Conservation (phyloP, 2,797 vertebrate species). For the Hoplostethus mediterraneus region DNA sequence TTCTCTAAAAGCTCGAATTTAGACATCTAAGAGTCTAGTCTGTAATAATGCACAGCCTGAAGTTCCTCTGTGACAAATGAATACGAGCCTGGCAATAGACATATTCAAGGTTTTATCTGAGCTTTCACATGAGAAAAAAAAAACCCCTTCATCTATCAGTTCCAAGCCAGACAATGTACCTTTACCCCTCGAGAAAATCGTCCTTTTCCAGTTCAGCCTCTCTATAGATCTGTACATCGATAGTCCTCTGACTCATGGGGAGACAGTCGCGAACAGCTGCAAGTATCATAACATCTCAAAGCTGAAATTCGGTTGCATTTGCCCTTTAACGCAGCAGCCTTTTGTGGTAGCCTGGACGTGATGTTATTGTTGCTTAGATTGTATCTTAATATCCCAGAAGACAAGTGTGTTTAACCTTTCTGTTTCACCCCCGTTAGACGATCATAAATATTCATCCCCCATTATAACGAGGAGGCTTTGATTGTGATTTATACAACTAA, state of each 20-base stretch:
- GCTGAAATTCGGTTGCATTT: neutral
- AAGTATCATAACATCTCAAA: neutral
- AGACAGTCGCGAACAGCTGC: too few species aligned
- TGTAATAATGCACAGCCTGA: neutral
- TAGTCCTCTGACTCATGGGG: too few species aligned
- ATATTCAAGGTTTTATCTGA: too few species aligned
- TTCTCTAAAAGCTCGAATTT: neutral
- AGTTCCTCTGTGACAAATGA: neutral
- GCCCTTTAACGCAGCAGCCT: slow-evolving; percentile 16
- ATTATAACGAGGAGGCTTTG: slow-evolving; percentile 43
- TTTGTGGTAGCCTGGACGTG: slow-evolving; percentile 5
- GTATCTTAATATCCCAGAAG: slow-evolving; percentile 41
- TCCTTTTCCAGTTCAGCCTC: neutral
- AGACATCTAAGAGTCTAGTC: neutral
- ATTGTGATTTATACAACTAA: slow-evolving; percentile 55
- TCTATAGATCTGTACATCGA: too few species aligned
- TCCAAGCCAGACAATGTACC: neutral
- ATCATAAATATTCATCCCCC: slow-evolving; percentile 55
- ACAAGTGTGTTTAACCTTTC: slow-evolving; percentile 32
- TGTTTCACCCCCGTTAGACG: slow-evolving; percentile 20
- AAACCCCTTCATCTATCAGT: too few species aligned
- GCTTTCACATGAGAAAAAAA: too few species aligned
- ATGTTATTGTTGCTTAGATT: slow-evolving; percentile 15
- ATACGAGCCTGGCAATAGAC: neutral
- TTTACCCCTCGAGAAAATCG: neutral